Base-by-base conservation (phyloP, 2,888 invertebrate species). In the Dicranocentrus wangi region DNA sequence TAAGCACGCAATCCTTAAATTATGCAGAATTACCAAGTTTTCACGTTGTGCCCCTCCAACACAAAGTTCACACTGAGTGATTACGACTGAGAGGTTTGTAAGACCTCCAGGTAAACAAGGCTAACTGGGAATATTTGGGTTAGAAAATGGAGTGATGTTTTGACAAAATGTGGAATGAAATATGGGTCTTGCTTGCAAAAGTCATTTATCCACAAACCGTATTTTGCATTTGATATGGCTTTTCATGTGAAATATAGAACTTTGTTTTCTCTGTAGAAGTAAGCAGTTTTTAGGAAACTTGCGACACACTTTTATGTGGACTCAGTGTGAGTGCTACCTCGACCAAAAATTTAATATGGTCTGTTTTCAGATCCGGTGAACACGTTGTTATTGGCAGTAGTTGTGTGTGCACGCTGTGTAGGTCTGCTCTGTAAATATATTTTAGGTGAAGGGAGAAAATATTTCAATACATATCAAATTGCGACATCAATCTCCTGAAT, bases 111-210 rank as follows among this genome's bases (percentile, higher is more conserved):
- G 78, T 65, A 77, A 70, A 77, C 65, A 78, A 71, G 70, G 78
- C 71, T 65, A 78, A 71, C 53, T 39, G 39, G 60, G 58, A 78
- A 65, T 65, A 71, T 78, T 71, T 78, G 58, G 78, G 78, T 78
- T 78, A 77, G 39, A 8, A 61, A 28, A 65, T 53, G 8, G 25
- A 25, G 23, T n/a, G 23, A 61, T 72, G 21, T 55, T 58, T 65
- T 39, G 39, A 53, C 42, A 65, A 28, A 61, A 61, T 61, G 32
- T 61, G 27, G 27, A 60, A 60, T 58, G 55, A 68, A 27, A 51
- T 21, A 39, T 15, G n/a, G n/a, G n/a, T n/a, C n/a, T n/a, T n/a
- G n/a, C n/a, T n/a, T n/a, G n/a, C n/a, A n/a, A n/a, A n/a, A 8
- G 13, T 39, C 13, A 39, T 13, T 7, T 13, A 39, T 13, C 39